Evolutionary conservation across 2,797 vertebrate genomes (phyloP).

Genomic region (Aldrovandia affinis): DNA sequence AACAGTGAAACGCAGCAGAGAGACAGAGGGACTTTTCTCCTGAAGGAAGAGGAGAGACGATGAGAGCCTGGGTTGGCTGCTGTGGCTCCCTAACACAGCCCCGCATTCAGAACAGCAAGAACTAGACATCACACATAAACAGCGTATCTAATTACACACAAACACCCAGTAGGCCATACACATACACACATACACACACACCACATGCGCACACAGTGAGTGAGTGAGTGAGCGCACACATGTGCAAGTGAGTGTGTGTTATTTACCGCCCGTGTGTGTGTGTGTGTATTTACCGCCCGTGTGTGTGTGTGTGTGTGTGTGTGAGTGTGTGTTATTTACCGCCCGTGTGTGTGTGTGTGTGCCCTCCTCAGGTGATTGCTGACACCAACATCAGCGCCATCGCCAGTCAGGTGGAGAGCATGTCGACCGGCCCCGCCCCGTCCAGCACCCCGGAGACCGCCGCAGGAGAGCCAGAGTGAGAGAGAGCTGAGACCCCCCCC

Average conservation of each 20-base stretch:
- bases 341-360: neutral
- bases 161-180: constrained; percentile 32
- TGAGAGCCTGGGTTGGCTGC: constrained; percentile 28
- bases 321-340: neutral
- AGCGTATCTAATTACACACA: neutral
- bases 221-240: neutral
- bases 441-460: constrained; percentile 65
- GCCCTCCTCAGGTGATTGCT: constrained; percentile 80
- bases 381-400: constrained; percentile 94
- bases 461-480: constrained; percentile 82
- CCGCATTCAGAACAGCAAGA: constrained; percentile 33
- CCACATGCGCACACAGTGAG: constrained; percentile 25
- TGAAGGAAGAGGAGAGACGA: constrained; percentile 17
- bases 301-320: neutral
- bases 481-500: constrained; percentile 33
- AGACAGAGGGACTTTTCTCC: constrained; percentile 22
- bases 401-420: constrained; percentile 86
- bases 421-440: constrained; percentile 71
- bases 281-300: neutral
- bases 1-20: constrained; percentile 23
- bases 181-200: constrained; percentile 30
- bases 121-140: neutral
- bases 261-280: constrained; percentile 3
- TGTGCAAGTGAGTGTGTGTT: constrained; percentile 6
- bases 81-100: constrained; percentile 33